Evolutionary conservation across 2,113 vertebrate genomes (phyloP).

Genomic region (Tamias sibiricus): DNA sequence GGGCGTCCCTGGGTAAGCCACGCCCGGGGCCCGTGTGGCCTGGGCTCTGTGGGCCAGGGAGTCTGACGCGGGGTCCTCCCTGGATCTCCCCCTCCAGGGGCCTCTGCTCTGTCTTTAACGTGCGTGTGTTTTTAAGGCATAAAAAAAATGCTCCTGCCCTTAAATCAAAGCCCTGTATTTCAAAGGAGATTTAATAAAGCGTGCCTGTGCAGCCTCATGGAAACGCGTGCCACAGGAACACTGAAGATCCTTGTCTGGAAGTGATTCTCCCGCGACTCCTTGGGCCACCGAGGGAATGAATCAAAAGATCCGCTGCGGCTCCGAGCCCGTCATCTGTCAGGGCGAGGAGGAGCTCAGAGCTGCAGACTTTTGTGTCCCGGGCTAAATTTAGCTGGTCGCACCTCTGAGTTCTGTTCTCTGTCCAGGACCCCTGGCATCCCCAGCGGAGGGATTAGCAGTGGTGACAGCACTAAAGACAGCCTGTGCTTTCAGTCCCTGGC

Average conservation of each 20-base stretch:
- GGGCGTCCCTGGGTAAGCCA: accelerated
- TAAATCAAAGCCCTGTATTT: conserved; percentile 61
- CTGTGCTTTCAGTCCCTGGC: not conserved
- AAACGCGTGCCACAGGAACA: conserved; percentile 25
- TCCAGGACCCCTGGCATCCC: conserved; percentile 24
- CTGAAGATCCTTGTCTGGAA: conserved; percentile 56
- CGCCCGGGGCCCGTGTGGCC: accelerated
- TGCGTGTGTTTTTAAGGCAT: not conserved
- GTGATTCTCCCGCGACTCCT: conserved; percentile 52
- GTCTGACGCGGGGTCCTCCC: no score
- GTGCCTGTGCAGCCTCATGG: not conserved
- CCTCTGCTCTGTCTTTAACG: not conserved
- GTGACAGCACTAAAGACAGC: not conserved
- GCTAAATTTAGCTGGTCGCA: conserved; percentile 66
- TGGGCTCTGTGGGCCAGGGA: not conserved
- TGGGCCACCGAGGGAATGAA: conserved; percentile 44
- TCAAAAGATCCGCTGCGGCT: conserved; percentile 47
- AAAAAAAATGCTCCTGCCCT: not conserved
- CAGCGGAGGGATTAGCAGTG: not conserved
- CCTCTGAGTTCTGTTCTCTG: conserved; percentile 34
- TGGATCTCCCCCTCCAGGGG: not conserved
- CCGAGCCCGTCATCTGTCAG: conserved; percentile 50
- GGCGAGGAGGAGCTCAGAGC: conserved; percentile 35
- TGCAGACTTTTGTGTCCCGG: conserved; percentile 54
- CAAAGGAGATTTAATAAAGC: conserved; percentile 67